Evolutionary conservation across 1,140 invertebrate genomes (phyloP), one percentile per base, ranked within the genome.

Genomic region (Lineus longissimus): DNA sequence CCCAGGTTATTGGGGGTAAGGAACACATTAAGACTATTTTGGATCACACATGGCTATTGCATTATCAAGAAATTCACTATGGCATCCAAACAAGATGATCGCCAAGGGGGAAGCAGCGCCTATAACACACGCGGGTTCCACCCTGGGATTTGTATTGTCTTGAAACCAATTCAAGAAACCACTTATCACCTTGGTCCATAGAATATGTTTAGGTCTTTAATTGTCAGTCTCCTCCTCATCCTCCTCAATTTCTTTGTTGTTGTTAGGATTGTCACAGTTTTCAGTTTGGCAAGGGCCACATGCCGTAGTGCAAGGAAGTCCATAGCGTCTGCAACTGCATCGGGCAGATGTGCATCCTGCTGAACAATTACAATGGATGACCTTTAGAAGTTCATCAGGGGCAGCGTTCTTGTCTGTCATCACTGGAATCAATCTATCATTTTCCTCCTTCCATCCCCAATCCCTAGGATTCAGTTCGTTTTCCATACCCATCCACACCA

Each of bases 281-380:
- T 66, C 66, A 15, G 27, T 41, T 51, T 51, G 47, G 43, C 70
- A 69, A 23, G 59, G 57, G 40, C 59, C 51, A 62, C 68, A 72
- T 2, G 29, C 63, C 2, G 33, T n/a, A 41, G 67, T 55, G 29
- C 67, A 69, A 2, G 45, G 36, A 1, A 71, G 43, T 40, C 67
- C 36, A 19, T 41, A 41, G 40, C 62, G 68, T 30, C 62, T 58
- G 56, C 68, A 70, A 0, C 51, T 54, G 33, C 70, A 72, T 55
- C 67, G 27, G 36, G 55, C 61, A 23, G 61, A 66, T 40, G 62
- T 63, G 60, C 70, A 72, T 40, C 60, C 59, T 58, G 22, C 22
- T 59, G 62, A 68, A 41, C 70, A 72, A 25, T 51, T 66, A 41
- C 68, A 72, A 30, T 54, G 55, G 30, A 72, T 63, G 19, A 70